Percentiles rank a stretch among this genome's conserved stretches.
Conservation (phyloP, 2,888 invertebrate species). For the Tetropium fuscum region DNA sequence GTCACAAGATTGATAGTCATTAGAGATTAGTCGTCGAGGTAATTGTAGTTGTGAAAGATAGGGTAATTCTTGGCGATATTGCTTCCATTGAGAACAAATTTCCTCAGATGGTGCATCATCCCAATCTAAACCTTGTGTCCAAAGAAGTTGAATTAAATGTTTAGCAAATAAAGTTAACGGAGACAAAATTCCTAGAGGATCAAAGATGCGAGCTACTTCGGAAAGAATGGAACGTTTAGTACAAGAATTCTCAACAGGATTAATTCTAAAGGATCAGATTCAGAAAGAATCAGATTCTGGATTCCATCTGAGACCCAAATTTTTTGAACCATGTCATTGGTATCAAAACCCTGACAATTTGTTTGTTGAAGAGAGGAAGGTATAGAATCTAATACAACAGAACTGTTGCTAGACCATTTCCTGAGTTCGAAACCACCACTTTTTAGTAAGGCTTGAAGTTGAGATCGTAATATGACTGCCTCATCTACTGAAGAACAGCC, state of each 20-base stretch:
- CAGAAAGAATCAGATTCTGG: background rate
- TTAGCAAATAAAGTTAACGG: background rate
- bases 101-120: background rate
- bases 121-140: background rate
- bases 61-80: background rate
- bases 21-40: background rate
- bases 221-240: conserved; percentile 11
- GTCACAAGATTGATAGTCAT: background rate
- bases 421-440: conserved; percentile 5
- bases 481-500: background rate
- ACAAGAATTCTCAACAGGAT: background rate
- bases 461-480: background rate
- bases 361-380: background rate
- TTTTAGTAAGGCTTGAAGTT: conserved; percentile 1
- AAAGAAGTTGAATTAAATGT: background rate
- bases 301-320: background rate
- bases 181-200: background rate
- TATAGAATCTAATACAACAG: background rate
- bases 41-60: background rate
- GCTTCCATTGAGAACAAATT: background rate
- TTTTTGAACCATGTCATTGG: background rate
- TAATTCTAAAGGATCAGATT: background rate
- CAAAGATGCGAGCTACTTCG: background rate
- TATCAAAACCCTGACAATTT: background rate
- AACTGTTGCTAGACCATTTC: conserved; percentile 4